Percentiles rank a stretch among this genome's conserved stretches.
Conservation (phyloP, 2,888 invertebrate species). For the Mactromeris polynyma region DNA sequence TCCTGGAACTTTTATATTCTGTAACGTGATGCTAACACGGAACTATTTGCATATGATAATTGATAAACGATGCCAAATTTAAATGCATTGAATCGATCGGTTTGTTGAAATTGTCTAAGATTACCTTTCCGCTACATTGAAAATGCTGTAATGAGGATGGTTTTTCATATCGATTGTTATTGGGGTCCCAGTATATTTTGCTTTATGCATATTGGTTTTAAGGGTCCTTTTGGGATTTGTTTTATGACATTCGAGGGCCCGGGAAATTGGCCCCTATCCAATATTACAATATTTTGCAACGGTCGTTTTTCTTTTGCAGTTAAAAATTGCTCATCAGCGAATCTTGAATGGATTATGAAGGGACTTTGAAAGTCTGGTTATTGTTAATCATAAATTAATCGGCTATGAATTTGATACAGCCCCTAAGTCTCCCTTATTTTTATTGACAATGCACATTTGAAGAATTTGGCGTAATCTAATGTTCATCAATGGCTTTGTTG, state of each 20-base stretch:
- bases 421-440: no score
- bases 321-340: no score
- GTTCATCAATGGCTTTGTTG: no score
- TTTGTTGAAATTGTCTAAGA: neutral
- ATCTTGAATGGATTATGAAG: no score
- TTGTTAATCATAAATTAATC: no score
- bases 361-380: no score
- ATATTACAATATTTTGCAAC: neutral
- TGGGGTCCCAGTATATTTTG: neutral
- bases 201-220: conserved; percentile 10
- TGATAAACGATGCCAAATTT: conserved; percentile 5
- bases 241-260: neutral
- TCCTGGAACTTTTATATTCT: neutral
- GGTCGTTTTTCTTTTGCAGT: no score
- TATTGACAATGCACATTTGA: no score
- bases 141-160: neutral
- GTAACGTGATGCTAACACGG: neutral
- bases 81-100: neutral
- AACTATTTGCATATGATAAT: neutral
- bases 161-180: neutral
- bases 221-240: neutral
- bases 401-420: no score
- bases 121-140: neutral
- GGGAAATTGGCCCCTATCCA: neutral
- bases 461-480: no score